phyloP scores from a whole-genome alignment of 2,888 invertebrate species.

The Hirtodrosophila alboralis region DNA sequence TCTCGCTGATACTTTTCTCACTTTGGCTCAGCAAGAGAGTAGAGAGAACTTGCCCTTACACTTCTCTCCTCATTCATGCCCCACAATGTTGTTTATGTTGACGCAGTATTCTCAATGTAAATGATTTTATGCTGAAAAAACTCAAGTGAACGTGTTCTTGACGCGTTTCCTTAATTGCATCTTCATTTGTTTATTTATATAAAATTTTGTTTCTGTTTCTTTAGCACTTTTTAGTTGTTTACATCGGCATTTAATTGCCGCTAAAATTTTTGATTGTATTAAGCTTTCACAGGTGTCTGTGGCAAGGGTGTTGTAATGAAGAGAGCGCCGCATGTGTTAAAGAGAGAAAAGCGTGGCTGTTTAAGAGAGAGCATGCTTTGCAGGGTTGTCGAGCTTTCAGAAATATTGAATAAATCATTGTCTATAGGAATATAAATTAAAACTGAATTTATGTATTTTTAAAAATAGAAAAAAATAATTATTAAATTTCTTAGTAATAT shows the following conservation, averaged over 20 bases:
- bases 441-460: not conserved
- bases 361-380: conserved; percentile 20
- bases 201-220: conserved; percentile 25
- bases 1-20: no score
- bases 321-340: conserved; percentile 25
- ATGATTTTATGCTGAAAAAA: not conserved
- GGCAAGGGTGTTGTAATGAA: conserved; percentile 43
- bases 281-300: conserved; percentile 71
- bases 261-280: conserved; percentile 32
- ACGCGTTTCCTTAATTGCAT: conserved; percentile 58
- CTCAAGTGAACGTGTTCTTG: conserved; percentile 16
- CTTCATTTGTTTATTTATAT: conserved; percentile 40
- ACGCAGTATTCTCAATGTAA: conserved; percentile 24
- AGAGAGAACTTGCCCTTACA: conserved; percentile 2
- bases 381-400: conserved; percentile 49
- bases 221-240: conserved; percentile 47
- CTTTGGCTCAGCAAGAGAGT: conserved; percentile 12
- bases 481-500: no score
- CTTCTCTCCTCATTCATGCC: not conserved
- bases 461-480: not conserved
- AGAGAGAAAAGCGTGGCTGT: conserved; percentile 6
- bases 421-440: not conserved
- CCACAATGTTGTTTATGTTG: conserved; percentile 29
- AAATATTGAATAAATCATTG: no score
- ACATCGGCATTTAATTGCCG: conserved; percentile 52